Percentiles rank a stretch among this genome's conserved stretches.
Evolutionary conservation across 2,888 invertebrate species (phyloP).

Genomic region (Drosophila anceps): DNA sequence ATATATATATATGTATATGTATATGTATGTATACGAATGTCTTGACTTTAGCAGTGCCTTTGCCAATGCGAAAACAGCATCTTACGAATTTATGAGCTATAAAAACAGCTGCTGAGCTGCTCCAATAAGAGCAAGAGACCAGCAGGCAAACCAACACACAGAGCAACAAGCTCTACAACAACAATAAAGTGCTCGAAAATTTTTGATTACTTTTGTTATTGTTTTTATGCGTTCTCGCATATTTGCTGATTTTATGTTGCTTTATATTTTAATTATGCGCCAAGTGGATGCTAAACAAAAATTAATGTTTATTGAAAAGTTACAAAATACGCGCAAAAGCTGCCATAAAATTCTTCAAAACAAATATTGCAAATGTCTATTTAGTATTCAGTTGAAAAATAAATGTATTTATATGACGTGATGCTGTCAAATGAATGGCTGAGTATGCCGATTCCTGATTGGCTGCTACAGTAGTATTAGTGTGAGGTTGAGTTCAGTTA

Average conservation of each 20-base stretch:
- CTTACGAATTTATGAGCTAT: conserved; percentile 80
- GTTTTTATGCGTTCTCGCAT: conserved; percentile 68
- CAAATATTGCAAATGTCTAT: background rate
- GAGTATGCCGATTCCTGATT: background rate
- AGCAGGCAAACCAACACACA: conserved; percentile 19
- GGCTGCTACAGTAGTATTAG: background rate
- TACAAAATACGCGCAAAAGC: conserved; percentile 4
- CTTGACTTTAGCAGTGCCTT: conserved; percentile 59
- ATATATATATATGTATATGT: background rate
- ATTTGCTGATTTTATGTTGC: conserved; percentile 58
- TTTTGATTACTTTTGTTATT: conserved; percentile 78
- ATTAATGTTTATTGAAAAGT: conserved; percentile 41
- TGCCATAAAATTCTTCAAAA: conserved; percentile 6
- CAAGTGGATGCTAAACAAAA: conserved; percentile 56
- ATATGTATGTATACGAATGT: conserved; percentile 66
- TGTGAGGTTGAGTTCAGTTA: background rate
- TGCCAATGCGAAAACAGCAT: conserved; percentile 65
- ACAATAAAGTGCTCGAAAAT: conserved; percentile 49
- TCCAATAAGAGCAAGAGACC: background rate
- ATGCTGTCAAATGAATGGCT: background rate
- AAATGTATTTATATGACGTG: background rate
- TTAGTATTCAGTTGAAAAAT: background rate
- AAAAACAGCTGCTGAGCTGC: conserved; percentile 68
- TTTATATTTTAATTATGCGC: conserved; percentile 65
- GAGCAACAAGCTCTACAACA: conserved; percentile 3